Evolutionary conservation across 2,797 vertebrate species (phyloP).

Genomic region (Microchirus variegatus): DNA sequence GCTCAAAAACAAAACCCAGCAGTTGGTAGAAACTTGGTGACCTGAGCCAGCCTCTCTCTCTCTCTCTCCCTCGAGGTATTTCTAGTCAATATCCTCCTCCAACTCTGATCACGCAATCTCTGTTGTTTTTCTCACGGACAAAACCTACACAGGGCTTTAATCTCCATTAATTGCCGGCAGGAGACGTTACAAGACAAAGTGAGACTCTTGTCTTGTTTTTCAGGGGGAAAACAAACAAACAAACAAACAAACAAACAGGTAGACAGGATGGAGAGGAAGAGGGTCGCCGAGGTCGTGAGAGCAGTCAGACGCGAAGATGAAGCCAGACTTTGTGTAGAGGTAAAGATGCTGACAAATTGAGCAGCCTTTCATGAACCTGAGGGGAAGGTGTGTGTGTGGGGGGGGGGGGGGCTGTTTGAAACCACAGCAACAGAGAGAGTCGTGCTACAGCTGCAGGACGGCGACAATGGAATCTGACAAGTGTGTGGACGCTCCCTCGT

Average conservation of each 20-base stretch:
- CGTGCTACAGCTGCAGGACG: conserved; percentile 35
- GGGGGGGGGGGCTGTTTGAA: too few relatives aligned
- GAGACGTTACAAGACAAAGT: conserved; percentile 10
- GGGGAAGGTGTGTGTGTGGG: too few relatives aligned
- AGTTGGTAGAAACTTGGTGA: too few relatives aligned
- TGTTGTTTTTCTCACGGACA: neutral
- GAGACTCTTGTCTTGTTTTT: conserved; percentile 24
- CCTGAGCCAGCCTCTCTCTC: too few relatives aligned
- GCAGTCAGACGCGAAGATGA: neutral
- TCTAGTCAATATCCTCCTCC: too few relatives aligned
- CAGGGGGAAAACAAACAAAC: too few relatives aligned
- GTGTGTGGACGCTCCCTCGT: conserved; percentile 16
- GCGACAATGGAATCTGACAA: conserved; percentile 58
- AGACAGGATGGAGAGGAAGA: neutral
- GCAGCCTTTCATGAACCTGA: conserved; percentile 44
- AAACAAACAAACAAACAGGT: conserved; percentile 48
- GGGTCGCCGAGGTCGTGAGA: too few relatives aligned
- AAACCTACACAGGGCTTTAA: conserved; percentile 24
- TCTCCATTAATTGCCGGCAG: conserved; percentile 39
- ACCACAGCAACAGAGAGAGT: too few relatives aligned
- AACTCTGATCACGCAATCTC: too few relatives aligned
- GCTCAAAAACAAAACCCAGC: too few relatives aligned
- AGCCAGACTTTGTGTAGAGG: conserved; percentile 11
- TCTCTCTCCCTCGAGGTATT: too few relatives aligned
- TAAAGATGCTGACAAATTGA: conserved; percentile 33